Base-by-base conservation (phyloP, 1,140 invertebrate species). In the Druon quercuslanigerum region DNA sequence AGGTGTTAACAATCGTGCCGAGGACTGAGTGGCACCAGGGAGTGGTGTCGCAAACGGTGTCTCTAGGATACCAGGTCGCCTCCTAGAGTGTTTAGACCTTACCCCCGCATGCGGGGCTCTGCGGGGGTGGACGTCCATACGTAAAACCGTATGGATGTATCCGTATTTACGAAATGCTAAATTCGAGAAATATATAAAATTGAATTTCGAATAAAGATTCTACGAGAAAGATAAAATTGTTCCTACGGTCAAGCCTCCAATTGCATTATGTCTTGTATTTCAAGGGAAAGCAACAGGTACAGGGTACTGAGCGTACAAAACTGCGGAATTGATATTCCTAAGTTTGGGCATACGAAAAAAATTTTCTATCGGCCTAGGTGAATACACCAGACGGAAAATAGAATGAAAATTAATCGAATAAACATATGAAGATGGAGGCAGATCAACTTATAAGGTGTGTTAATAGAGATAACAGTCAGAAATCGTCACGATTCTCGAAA, bases 341-440 rank as follows among this genome's bases (percentile, higher is more conserved):
- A 66, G 60, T 66, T 66, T 66, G 14, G 60, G 13, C 25, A 40
- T 66, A 46, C 60, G 33, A 66, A 66, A 66, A 16, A 16, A 40
- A 66, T 66, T 66, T 66, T 66, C 60, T 40, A 66, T 66, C 25
- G 60, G 46, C 46, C 60, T 16, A 40, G 7, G 40, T 66, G 8
- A 66, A 66, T 40, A 66, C 40, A 66, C 57, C 13, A 40, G 25
- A 66, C 57, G 19, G 2, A 40, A 73, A 51, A 1, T 46, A 25
- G 51, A 13, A 17, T 75, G 33, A n/a, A 78, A 78, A 73, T 78
- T 71, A 78, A 52, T 78, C 52, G 71, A n/a, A 50, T 71, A 73
- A 77, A 78, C 46, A 40, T 40, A 40, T 66, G 13, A 16, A 66
- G 14, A 46, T 46, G 9, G 40, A 46, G 7, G 40, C 1, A 11